Conservation (phyloP, 2,888 invertebrate species). For the Clanis bilineata region DNA sequence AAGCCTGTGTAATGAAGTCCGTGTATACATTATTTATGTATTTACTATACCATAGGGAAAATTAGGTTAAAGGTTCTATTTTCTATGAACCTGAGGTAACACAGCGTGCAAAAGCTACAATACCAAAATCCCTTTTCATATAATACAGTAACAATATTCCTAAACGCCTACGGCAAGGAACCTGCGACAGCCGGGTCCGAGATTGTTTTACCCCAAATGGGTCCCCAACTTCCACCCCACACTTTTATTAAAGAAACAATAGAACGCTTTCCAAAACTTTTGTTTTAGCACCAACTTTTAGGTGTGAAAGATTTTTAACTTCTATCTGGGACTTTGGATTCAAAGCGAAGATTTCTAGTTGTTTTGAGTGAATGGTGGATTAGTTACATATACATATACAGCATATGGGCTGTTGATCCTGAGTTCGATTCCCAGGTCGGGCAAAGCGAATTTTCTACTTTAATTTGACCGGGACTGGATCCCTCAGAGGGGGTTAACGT, state of each 20-base stretch:
- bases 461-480: too few relatives aligned
- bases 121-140: not conserved
- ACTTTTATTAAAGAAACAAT: slow-evolving; percentile 30
- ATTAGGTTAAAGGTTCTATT: too few relatives aligned
- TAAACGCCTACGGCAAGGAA: slow-evolving; percentile 25
- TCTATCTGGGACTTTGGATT: not conserved
- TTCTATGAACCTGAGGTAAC: too few relatives aligned
- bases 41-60: too few relatives aligned
- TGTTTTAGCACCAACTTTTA: not conserved
- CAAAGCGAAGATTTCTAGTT: not conserved
- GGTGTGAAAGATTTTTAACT: slow-evolving; percentile 5
- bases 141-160: not conserved
- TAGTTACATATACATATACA: too few relatives aligned
- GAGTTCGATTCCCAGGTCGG: too few relatives aligned
- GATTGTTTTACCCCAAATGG: slow-evolving; percentile 68
- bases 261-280: slow-evolving; percentile 25
- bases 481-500: too few relatives aligned
- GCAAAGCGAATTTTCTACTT: too few relatives aligned
- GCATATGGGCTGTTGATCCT: too few relatives aligned
- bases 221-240: slow-evolving; percentile 49
- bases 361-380: not conserved
- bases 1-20: too few relatives aligned
- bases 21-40: too few relatives aligned
- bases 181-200: slow-evolving; percentile 51
- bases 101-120: not conserved